Conservation (phyloP, 2,113 vertebrate species). For the Alaudala cheleensis region DNA sequence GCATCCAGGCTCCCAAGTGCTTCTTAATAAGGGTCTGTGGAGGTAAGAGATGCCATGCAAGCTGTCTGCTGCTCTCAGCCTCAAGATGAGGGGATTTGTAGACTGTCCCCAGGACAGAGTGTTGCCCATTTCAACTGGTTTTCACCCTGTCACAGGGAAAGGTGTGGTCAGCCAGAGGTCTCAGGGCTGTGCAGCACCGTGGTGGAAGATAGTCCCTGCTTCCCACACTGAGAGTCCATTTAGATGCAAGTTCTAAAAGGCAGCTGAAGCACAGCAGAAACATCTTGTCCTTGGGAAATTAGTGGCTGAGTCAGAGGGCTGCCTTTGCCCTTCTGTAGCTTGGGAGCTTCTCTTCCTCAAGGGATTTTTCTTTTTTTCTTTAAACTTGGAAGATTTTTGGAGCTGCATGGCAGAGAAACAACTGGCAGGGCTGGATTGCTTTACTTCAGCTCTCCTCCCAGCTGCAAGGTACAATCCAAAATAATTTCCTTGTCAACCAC, state of each 20-base stretch:
- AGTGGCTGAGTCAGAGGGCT: neutral
- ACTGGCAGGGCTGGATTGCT: neutral
- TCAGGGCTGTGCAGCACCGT: accelerated
- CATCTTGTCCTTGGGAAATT: neutral
- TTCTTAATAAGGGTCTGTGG: neutral
- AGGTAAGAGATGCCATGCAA: neutral
- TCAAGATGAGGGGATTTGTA: neutral
- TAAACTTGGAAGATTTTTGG: neutral
- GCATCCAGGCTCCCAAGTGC: neutral
- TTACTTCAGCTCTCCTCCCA: neutral
- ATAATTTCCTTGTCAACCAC: neutral
- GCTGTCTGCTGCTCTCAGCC: neutral
- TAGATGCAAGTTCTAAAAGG: neutral
- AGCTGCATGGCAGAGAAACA: neutral
- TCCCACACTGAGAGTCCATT: neutral
- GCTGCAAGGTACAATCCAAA: neutral
- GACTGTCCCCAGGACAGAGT: neutral
- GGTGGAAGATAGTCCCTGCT: neutral
- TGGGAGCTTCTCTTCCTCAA: neutral
- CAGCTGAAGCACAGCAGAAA: neutral
- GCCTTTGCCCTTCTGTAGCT: neutral
- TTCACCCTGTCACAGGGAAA: neutral
- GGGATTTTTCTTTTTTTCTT: neutral
- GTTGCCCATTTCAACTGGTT: neutral
- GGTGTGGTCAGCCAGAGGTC: neutral